Evolutionary conservation across 2,797 vertebrate species (phyloP).

Genomic region (Denticeps clupeoides): DNA sequence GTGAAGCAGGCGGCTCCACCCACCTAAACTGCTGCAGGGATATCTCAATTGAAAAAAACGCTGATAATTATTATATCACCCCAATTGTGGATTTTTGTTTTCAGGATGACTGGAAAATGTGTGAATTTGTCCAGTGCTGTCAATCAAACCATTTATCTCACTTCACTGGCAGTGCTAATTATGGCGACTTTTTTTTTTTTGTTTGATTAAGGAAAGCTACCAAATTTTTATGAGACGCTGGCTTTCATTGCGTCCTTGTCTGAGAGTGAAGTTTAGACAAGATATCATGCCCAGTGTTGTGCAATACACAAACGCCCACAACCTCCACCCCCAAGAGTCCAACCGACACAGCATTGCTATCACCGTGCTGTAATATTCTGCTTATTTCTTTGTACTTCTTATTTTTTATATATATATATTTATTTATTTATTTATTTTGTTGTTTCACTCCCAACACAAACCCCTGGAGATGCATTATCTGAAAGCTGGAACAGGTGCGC

Average conservation of each 20-base stretch:
- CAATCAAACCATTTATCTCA: too few relatives aligned
- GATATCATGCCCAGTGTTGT: constrained; percentile 27
- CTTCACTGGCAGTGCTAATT: too few relatives aligned
- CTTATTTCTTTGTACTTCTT: constrained; percentile 27
- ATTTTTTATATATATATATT: too few relatives aligned
- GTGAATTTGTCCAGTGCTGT: too few relatives aligned
- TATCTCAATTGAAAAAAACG: too few relatives aligned
- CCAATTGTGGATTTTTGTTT: too few relatives aligned
- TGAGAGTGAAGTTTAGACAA: constrained; percentile 19
- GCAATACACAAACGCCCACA: constrained; percentile 29
- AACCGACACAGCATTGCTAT: constrained; percentile 23
- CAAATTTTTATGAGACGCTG: not conserved
- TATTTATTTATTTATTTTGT: constrained; percentile 17
- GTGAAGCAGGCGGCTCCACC: too few relatives aligned
- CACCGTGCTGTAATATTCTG: constrained; percentile 24
- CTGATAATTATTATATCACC: too few relatives aligned
- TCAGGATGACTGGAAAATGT: too few relatives aligned
- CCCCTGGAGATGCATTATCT: constrained; percentile 44
- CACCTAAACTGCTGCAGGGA: too few relatives aligned
- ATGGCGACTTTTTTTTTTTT: not conserved
- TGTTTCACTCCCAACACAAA: constrained; percentile 18
- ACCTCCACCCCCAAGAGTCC: constrained; percentile 10
- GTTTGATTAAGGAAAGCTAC: not conserved
- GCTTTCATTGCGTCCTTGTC: constrained; percentile 3
- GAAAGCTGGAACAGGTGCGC: constrained; percentile 73